Evolutionary conservation across 2,888 invertebrate genomes (phyloP).

Genomic region (Hydriomena furcata): DNA sequence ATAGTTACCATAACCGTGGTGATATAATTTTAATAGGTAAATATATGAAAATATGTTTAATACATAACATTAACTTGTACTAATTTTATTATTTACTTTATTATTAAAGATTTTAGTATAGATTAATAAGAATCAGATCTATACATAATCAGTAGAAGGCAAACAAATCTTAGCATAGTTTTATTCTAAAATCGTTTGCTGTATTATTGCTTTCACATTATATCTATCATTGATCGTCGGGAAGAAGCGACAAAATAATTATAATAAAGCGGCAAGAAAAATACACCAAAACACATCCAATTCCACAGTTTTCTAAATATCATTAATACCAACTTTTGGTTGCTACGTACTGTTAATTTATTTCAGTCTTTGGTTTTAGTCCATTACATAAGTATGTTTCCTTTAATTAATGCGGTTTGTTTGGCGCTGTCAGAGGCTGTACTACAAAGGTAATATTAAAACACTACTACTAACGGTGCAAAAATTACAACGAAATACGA

Average conservation of each 20-base stretch:
- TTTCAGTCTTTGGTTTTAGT: conserved; percentile 76
- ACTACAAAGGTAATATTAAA: too few relatives aligned
- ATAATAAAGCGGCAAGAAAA: conserved; percentile 6
- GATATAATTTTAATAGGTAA: too few relatives aligned
- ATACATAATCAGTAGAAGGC: conserved; percentile 11
- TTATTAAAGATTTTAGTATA: too few relatives aligned
- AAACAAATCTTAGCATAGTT: conserved; percentile 25
- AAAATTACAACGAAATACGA: too few relatives aligned
- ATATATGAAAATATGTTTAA: neutral
- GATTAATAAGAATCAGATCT: conserved; percentile 17
- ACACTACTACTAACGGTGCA: too few relatives aligned
- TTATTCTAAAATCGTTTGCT: conserved; percentile 8
- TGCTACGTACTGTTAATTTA: conserved; percentile 38
- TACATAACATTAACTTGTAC: conserved; percentile 9
- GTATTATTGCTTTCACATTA: conserved; percentile 21
- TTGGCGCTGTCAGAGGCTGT: too few relatives aligned
- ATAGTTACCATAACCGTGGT: too few relatives aligned
- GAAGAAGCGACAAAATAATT: neutral
- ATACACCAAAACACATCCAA: conserved; percentile 4
- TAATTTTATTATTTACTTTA: neutral
- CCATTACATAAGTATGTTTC: conserved; percentile 60
- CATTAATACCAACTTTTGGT: conserved; percentile 4
- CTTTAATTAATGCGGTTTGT: too few relatives aligned
- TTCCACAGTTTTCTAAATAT: conserved; percentile 4
- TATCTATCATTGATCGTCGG: conserved; percentile 8